These are phyloP conservation scores for Ambastaia sidthimunki DNA, from an alignment of 2,797 vertebrate genomes.

Conservation along the genomic window DNA sequence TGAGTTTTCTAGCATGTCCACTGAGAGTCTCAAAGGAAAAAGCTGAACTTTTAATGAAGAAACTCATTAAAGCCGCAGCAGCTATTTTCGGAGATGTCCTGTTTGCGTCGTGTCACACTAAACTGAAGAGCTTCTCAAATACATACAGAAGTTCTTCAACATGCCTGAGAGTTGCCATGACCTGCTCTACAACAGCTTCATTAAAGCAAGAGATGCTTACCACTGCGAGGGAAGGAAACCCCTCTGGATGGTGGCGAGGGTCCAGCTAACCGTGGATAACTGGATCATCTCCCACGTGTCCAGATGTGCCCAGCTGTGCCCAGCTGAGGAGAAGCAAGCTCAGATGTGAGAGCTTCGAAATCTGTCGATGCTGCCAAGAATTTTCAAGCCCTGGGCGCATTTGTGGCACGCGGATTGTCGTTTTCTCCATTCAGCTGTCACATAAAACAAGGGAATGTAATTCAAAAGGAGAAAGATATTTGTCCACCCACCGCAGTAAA, in stretches of 20 bases:
- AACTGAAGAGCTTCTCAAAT: slow-evolving; percentile 73
- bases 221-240: slow-evolving; percentile 41
- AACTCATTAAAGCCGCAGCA: slow-evolving; percentile 69
- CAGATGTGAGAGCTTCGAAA: slow-evolving; percentile 16
- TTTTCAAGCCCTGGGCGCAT: slow-evolving; percentile 10
- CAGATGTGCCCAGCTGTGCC: slow-evolving; percentile 38
- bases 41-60: slow-evolving; percentile 73
- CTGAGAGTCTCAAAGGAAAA: slow-evolving; percentile 58
- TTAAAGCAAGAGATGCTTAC: slow-evolving; percentile 65
- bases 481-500: slow-evolving; percentile 34
- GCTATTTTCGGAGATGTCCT: slow-evolving; percentile 74
- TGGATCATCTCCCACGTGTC: slow-evolving; percentile 37
- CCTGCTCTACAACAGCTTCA: slow-evolving; percentile 68
- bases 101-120: slow-evolving; percentile 64
- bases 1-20: slow-evolving; percentile 9
- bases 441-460: slow-evolving; percentile 28
- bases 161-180: slow-evolving; percentile 67
- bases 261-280: slow-evolving; percentile 41
- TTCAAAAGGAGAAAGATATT: slow-evolving; percentile 32
- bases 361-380: slow-evolving; percentile 12
- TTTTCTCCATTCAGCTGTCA: slow-evolving; percentile 35
- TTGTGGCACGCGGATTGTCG: slow-evolving; percentile 14
- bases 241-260: slow-evolving; percentile 42
- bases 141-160: slow-evolving; percentile 64
- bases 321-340: slow-evolving; percentile 33